phyloP scores from a whole-genome alignment of 1,140 invertebrate species.

The Lethrus apterus region DNA sequence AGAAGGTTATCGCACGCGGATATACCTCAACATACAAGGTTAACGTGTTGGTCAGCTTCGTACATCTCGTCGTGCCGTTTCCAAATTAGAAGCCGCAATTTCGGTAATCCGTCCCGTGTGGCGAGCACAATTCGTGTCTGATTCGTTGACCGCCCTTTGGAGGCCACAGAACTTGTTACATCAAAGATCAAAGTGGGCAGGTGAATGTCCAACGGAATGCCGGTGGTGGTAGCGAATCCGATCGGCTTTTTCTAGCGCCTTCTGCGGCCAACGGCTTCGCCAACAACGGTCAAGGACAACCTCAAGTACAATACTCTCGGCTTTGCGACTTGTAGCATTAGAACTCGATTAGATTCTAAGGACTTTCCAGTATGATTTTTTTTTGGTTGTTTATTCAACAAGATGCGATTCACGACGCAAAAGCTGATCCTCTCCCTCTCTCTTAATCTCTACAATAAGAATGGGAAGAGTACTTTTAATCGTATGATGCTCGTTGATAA shows the following conservation, averaged over 20 bases:
- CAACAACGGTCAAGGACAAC: constrained; percentile 21
- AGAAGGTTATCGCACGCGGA: too few relatives aligned
- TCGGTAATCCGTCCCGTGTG: not conserved
- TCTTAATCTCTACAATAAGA: too few relatives aligned
- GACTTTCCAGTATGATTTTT: too few relatives aligned
- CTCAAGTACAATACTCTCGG: constrained; percentile 3
- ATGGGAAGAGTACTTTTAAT: too few relatives aligned
- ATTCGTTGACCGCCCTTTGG: constrained; percentile 3
- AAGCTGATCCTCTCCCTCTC: too few relatives aligned
- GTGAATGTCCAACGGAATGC: constrained; percentile 12
- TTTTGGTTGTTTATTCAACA: too few relatives aligned
- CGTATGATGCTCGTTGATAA: too few relatives aligned
- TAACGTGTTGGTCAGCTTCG: too few relatives aligned
- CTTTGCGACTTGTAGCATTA: constrained; percentile 5
- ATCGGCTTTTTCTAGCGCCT: constrained; percentile 17
- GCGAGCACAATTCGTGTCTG: not conserved
- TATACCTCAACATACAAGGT: too few relatives aligned
- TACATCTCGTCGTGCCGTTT: too few relatives aligned
- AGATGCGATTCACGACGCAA: too few relatives aligned
- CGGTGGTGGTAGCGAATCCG: constrained; percentile 5
- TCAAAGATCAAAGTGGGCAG: constrained; percentile 4
- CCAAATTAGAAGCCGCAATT: too few relatives aligned
- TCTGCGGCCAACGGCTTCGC: constrained; percentile 16
- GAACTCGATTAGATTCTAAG: constrained; percentile 5
- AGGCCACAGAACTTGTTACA: not conserved